Evolutionary conservation across 53 echinoderm and acorn worm genomes (phyloP), one percentile per base, ranked within the genome.

Genomic region (Antedon mediterranea): DNA sequence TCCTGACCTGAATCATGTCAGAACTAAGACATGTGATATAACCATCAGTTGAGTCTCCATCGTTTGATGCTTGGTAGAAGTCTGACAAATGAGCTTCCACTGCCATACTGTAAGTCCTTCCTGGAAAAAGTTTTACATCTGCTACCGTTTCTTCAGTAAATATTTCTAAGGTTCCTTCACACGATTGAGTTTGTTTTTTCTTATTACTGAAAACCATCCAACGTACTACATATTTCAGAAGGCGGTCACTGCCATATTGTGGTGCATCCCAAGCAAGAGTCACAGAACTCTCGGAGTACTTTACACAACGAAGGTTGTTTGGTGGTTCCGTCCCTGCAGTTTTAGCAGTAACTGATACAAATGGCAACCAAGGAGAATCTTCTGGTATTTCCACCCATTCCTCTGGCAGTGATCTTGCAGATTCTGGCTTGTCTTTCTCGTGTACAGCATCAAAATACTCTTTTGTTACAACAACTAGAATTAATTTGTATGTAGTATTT

Each of bases 391-490:
- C 41, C 34, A 71, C 80, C 91, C 91, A 91, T 29, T 82, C 75
- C 14, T 83, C 78, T 0, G 91, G 83, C 34, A 91, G 83, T 34
- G 71, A 75, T 20, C 81, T 43, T 18, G 9, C 57, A 57, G 41
- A 41, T 7, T 57, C 57, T 57, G 57, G 18, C 57, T 57, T 57
- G 2, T 15, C 57, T 57, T 57, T 57, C 57, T 57, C 57, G 9
- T 57, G 57, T 18, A 57, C 14, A 27, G 43, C 71, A 28, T 90
- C 80, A 70, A 91, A 91, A 78, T 82, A 91, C 41, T 91, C 91
- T 71, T 91, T 88, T 14, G 91, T 91, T 73, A 91, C 78, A 30
- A 88, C 83, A 33, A 91, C 82, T 0, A 91, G 83, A 43, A 88
- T 80, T 29, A 88, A 37, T 43, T 77, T 37, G 75, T 91, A 91